These are phyloP conservation scores for Coluber constrictor DNA, from an alignment of 2,797 vertebrate genomes.

Conservation along the genomic window DNA sequence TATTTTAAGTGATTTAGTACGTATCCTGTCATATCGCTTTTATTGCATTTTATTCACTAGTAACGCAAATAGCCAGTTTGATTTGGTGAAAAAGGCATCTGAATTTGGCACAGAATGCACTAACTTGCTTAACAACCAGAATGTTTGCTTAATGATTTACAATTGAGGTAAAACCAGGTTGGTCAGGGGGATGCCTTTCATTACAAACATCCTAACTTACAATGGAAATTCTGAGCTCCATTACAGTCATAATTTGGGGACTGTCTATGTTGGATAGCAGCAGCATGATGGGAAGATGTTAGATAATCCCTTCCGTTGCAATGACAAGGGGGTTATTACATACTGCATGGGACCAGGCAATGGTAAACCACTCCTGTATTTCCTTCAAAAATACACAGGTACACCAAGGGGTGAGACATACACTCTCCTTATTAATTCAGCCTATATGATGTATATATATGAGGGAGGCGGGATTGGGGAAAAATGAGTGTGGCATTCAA, in stretches of 20 bases:
- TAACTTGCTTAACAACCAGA: no score
- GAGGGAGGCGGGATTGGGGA: not conserved
- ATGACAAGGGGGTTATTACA: not conserved
- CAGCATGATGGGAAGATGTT: not conserved
- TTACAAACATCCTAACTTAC: no score
- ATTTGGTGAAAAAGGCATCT: no score
- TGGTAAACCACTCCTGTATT: no score
- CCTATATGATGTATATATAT: not conserved
- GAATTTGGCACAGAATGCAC: no score
- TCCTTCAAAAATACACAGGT: not conserved
- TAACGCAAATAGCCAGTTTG: no score
- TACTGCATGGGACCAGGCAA: not conserved
- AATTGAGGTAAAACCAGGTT: no score
- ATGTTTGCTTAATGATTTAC: no score
- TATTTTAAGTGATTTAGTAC: not conserved
- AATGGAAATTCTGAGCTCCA: not conserved
- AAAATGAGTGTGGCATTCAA: not conserved
- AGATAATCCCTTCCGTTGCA: not conserved
- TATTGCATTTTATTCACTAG: no score
- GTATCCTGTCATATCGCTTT: no score
- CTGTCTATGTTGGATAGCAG: not conserved
- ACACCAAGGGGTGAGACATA: not conserved
- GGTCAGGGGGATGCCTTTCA: no score
- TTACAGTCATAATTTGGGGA: not conserved
- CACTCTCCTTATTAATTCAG: not conserved